A percentile compares a stretch with the other conserved stretches of the same genome.
These are phyloP conservation scores for Ceriagrion tenellum DNA, from an alignment of 2,888 invertebrate genomes.

Conservation along the genomic window DNA sequence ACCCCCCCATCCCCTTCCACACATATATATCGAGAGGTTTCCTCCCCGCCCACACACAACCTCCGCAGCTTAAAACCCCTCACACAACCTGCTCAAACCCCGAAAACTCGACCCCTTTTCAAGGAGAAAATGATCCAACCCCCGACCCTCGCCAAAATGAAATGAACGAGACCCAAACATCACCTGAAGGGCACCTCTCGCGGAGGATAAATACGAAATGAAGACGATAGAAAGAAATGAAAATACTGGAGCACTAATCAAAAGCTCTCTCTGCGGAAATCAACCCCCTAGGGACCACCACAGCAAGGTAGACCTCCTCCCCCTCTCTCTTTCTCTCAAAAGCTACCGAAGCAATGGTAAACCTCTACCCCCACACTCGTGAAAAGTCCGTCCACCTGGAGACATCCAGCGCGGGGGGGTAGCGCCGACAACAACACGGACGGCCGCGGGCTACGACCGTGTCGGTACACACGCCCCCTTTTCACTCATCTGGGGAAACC, in stretches of 20 bases:
- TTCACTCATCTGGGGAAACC: neutral
- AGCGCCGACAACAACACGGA: neutral
- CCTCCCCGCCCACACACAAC: neutral
- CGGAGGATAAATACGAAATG: neutral
- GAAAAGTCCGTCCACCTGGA: neutral
- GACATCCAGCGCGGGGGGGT: neutral
- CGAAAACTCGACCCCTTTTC: neutral
- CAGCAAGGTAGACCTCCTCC: too few relatives aligned
- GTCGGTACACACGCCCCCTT: neutral
- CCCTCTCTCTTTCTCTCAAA: neutral
- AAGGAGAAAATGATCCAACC: neutral
- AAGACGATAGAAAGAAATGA: neutral
- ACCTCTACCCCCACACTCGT: neutral
- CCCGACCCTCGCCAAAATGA: neutral
- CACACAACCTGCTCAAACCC: neutral
- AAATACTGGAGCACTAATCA: neutral
- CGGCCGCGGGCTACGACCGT: neutral
- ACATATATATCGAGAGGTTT: neutral
- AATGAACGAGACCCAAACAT: neutral
- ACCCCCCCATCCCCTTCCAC: slow-evolving; percentile 15
- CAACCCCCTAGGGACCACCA: neutral
- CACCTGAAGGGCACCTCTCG: neutral
- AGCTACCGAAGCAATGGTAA: neutral
- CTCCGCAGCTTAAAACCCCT: neutral
- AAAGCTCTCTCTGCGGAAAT: neutral